Conservation (phyloP, 2,797 vertebrate genomes). For the Chiropotes sagulatus region DNA sequence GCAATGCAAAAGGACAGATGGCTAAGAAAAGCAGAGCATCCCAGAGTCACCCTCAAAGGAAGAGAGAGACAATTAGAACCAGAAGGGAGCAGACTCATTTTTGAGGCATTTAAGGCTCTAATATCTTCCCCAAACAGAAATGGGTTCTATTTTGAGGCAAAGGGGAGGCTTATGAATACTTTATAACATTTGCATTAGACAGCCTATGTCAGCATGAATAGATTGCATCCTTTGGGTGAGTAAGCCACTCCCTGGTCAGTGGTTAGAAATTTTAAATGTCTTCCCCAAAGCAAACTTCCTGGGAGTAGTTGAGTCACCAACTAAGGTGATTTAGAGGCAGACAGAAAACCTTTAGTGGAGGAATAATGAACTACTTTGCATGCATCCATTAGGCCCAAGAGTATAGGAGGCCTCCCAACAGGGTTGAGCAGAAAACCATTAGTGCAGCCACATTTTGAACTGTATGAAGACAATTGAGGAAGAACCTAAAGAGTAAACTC, state of each 20-base stretch:
- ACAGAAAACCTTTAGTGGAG: constrained; percentile 38
- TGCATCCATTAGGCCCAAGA: constrained; percentile 35
- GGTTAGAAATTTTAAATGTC: constrained; percentile 67
- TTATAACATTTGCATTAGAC: constrained; percentile 68
- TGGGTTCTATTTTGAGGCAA: constrained; percentile 70
- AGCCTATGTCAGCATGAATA: constrained; percentile 61
- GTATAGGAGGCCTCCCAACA: neutral
- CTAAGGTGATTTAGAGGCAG: constrained; percentile 53
- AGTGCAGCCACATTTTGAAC: neutral
- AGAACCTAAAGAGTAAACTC: neutral
- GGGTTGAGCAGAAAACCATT: neutral
- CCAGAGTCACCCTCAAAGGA: constrained; percentile 17
- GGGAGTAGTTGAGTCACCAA: constrained; percentile 49
- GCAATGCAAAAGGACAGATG: constrained; percentile 56
- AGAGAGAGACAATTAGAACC: constrained; percentile 29
- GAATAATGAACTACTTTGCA: constrained; percentile 59
- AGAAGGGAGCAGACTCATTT: constrained; percentile 37
- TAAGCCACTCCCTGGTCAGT: constrained; percentile 61
- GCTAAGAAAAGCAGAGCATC: constrained; percentile 32
- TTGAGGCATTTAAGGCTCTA: constrained; percentile 48
- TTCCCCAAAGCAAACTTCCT: constrained; percentile 58
- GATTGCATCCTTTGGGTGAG: constrained; percentile 47
- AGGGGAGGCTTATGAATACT: constrained; percentile 74
- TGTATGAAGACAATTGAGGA: neutral
- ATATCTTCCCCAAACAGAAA: constrained; percentile 47